A percentile compares a stretch with the other conserved stretches of the same genome.
Evolutionary conservation across 2,113 vertebrate species (phyloP).

Genomic region (Crotalus tigris): DNA sequence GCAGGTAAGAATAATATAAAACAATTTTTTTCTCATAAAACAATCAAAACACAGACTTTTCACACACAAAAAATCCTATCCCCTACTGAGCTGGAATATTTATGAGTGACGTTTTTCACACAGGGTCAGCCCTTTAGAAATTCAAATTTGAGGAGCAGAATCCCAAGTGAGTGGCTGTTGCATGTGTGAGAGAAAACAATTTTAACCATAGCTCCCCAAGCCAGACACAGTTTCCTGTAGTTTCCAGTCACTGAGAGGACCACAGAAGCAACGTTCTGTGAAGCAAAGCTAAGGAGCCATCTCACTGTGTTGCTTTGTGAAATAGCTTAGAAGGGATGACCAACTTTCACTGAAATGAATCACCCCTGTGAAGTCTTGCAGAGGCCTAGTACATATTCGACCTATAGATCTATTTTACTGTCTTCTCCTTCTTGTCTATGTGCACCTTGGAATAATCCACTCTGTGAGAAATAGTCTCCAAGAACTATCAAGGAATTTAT

Average conservation of each 20-base stretch:
- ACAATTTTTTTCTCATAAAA: conserved; percentile 63
- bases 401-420: neutral
- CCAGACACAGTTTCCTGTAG: neutral
- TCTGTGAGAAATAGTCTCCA: neutral
- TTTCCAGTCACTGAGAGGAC: neutral
- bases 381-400: neutral
- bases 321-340: neutral
- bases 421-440: neutral
- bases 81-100: conserved; percentile 66
- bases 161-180: conserved; percentile 16
- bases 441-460: neutral
- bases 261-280: too few species aligned
- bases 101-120: conserved; percentile 64
- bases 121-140: conserved; percentile 47
- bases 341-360: neutral
- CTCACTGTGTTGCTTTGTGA: neutral
- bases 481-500: neutral
- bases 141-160: conserved; percentile 50
- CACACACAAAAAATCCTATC: conserved; percentile 67
- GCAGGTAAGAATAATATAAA: conserved; percentile 76
- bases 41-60: conserved; percentile 71
- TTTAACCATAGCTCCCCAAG: neutral
- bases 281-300: neutral
- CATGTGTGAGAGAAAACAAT: neutral
- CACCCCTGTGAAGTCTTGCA: neutral